phyloP scores from a whole-genome alignment of 2,113 vertebrate genomes.

The Hystrix brachyura region DNA sequence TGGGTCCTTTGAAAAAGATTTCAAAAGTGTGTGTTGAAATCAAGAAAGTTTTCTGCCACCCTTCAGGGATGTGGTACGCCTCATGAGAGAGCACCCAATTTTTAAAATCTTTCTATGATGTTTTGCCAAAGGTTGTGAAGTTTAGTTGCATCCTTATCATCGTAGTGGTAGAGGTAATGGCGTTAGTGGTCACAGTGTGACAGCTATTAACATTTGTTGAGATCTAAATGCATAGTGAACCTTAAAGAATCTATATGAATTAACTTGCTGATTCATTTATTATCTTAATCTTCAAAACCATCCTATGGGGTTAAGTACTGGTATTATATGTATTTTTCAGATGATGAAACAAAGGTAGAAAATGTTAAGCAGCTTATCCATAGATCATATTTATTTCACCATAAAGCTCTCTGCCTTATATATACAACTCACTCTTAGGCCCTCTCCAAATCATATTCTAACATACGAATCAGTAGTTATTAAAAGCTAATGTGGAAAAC shows the following conservation, averaged over 20 bases:
- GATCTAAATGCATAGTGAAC: not conserved
- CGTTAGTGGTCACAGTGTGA: not conserved
- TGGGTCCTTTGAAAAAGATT: not conserved
- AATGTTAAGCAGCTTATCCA: not conserved
- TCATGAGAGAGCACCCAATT: not conserved
- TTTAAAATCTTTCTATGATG: not conserved
- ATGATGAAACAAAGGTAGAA: not conserved
- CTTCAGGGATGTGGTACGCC: not conserved
- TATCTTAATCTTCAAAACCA: slow-evolving; percentile 26
- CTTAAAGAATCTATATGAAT: not conserved
- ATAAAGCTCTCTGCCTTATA: slow-evolving; percentile 25
- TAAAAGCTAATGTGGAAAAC: not conserved
- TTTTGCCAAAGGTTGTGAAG: not conserved
- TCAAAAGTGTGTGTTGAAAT: not conserved
- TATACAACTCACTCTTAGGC: not conserved
- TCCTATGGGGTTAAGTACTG: not conserved
- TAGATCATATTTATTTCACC: slow-evolving; percentile 8
- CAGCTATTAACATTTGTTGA: slow-evolving; percentile 27
- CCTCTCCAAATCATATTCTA: slow-evolving; percentile 20
- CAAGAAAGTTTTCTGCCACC: not conserved
- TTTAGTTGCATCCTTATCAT: not conserved
- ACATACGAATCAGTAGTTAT: not conserved
- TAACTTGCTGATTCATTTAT: slow-evolving; percentile 50
- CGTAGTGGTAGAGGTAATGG: not conserved
- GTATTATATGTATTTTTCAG: slow-evolving; percentile 4